A percentile compares a stretch with the other conserved stretches of the same genome.
Conservation (phyloP, 2,888 invertebrate species). For the Eudiplozoon nipponicum region DNA sequence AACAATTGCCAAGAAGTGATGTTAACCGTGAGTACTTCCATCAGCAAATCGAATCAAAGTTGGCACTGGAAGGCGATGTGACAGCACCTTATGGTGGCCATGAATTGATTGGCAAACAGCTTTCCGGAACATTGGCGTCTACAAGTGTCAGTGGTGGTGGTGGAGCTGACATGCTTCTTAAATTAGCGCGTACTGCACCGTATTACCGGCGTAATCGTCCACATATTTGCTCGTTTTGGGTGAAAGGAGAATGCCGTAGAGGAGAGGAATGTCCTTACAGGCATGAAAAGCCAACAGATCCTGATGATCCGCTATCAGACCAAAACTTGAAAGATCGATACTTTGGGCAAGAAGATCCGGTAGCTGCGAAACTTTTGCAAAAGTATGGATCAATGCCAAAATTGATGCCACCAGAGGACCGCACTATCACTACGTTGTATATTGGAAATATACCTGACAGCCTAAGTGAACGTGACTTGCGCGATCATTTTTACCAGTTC, state of each 20-base stretch:
- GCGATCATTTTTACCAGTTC: slow-evolving; percentile 84
- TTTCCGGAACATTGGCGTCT: not conserved
- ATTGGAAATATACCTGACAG: slow-evolving; percentile 64
- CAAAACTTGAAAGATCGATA: slow-evolving; percentile 56
- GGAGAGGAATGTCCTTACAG: slow-evolving; percentile 83
- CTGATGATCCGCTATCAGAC: slow-evolving; percentile 71
- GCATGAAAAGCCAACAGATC: slow-evolving; percentile 77
- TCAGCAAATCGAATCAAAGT: slow-evolving; percentile 42
- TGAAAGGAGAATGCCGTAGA: slow-evolving; percentile 75
- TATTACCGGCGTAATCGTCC: slow-evolving; percentile 75
- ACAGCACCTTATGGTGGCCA: slow-evolving; percentile 11
- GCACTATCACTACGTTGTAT: slow-evolving; percentile 70
- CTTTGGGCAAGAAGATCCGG: slow-evolving; percentile 73
- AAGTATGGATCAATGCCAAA: slow-evolving; percentile 69
- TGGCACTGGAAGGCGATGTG: slow-evolving; percentile 11
- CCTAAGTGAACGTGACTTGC: slow-evolving; percentile 53
- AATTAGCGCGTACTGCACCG: slow-evolving; percentile 58
- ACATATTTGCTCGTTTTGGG: slow-evolving; percentile 84
- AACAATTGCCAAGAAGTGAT: slow-evolving; percentile 50
- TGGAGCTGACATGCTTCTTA: slow-evolving; percentile 43
- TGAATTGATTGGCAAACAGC: slow-evolving; percentile 8
- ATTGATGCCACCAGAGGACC: slow-evolving; percentile 69
- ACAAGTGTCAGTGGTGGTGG: slow-evolving; percentile 6
- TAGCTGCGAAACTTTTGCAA: slow-evolving; percentile 61
- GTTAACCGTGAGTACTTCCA: slow-evolving; percentile 76